phyloP scores from a whole-genome alignment of 2,797 vertebrate genomes.

The Argyrosomus regius region DNA sequence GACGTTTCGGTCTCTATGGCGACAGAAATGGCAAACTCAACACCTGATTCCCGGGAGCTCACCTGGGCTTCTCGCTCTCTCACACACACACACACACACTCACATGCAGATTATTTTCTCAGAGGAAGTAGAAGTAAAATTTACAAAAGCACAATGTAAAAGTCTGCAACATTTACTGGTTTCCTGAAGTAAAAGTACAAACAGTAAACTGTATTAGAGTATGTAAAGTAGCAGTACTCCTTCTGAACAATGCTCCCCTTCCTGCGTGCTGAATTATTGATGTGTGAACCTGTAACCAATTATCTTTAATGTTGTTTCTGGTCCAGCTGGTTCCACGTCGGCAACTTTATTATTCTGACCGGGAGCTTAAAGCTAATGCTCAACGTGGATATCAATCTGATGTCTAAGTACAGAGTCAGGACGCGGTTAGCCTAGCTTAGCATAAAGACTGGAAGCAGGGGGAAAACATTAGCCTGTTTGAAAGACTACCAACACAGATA shows the following conservation, averaged over 20 bases:
- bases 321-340: neutral
- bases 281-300: conserved; percentile 26
- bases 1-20: conserved; percentile 63
- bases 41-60: conserved; percentile 65
- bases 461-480: too few relatives aligned
- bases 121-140: neutral
- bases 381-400: neutral
- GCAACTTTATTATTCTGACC: neutral
- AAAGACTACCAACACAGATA: too few relatives aligned
- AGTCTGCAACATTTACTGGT: too few relatives aligned
- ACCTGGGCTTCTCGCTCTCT: conserved; percentile 50
- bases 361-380: too few relatives aligned
- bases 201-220: neutral
- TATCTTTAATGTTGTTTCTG: conserved; percentile 11
- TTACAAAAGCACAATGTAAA: neutral
- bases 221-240: neutral
- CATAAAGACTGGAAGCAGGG: too few relatives aligned
- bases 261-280: conserved; percentile 28
- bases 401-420: neutral
- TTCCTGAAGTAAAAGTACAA: neutral
- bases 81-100: neutral
- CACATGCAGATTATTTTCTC: neutral
- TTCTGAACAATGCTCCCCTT: neutral
- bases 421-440: too few relatives aligned
- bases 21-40: conserved; percentile 64